A percentile compares a stretch with the other conserved stretches of the same genome.
Conservation (phyloP, 2,797 vertebrate species). For the Sebastes trivittatus region DNA sequence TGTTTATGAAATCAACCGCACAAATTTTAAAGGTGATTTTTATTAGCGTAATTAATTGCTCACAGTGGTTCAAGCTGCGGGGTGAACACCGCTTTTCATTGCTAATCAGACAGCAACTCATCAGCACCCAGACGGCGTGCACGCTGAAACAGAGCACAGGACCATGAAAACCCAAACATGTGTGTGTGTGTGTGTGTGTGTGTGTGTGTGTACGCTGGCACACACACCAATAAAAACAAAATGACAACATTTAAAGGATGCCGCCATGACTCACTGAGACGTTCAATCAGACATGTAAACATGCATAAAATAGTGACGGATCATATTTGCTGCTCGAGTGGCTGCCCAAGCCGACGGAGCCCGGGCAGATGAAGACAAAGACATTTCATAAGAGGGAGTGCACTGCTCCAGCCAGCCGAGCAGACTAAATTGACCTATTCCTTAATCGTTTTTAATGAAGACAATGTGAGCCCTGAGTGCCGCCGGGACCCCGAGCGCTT, state of each 20-base stretch:
- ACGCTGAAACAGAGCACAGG: conserved; percentile 20
- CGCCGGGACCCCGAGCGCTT: conserved; percentile 54
- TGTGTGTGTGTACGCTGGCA: too few relatives aligned
- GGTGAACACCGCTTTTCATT: conserved; percentile 49
- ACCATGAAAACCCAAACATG: conserved; percentile 39
- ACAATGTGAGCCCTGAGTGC: conserved; percentile 74
- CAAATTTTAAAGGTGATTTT: conserved; percentile 45
- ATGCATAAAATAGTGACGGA: conserved; percentile 64
- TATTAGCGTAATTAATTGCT: conserved; percentile 60
- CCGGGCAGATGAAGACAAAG: conserved; percentile 67
- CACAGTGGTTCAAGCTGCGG: conserved; percentile 52
- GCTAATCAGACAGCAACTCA: conserved; percentile 66
- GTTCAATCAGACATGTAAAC: conserved; percentile 70
- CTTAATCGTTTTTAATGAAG: conserved; percentile 84
- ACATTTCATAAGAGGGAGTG: conserved; percentile 60
- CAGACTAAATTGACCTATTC: conserved; percentile 80
- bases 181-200: neutral
- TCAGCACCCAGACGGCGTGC: conserved; percentile 48
- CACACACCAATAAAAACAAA: conserved; percentile 11
- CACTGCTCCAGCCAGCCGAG: conserved; percentile 64
- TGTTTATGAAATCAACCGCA: conserved; percentile 47
- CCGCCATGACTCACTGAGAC: conserved; percentile 47
- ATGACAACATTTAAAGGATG: conserved; percentile 32
- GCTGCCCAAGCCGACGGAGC: conserved; percentile 43
- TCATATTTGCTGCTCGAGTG: conserved; percentile 71